These are phyloP conservation scores for Danio choprae DNA, from an alignment of 2,797 vertebrate species.

Conservation along the genomic window DNA sequence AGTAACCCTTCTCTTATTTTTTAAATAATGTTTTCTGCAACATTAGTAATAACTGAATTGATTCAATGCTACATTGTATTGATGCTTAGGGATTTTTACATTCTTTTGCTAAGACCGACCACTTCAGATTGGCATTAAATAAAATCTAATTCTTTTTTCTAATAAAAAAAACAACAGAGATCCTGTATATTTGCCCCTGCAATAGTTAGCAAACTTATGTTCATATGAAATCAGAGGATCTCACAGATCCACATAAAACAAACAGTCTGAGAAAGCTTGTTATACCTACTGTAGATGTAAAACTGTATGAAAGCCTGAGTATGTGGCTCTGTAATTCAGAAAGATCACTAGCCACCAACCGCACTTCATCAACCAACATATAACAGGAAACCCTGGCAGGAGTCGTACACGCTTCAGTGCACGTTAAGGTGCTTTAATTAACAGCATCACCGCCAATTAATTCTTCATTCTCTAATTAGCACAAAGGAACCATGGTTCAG, in stretches of 20 bases:
- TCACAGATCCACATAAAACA: conserved; percentile 30
- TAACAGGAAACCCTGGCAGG: conserved; percentile 22
- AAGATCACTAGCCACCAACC: conserved; percentile 36
- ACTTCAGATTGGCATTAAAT: no score
- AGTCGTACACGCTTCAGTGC: not conserved
- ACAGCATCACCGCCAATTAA: conserved; percentile 1
- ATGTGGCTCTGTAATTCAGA: conserved; percentile 48
- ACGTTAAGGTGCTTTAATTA: conserved; percentile 37
- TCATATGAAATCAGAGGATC: conserved; percentile 57
- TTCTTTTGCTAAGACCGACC: no score
- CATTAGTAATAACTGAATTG: no score
- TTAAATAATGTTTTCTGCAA: no score
- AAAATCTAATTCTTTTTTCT: no score
- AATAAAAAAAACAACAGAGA: no score
- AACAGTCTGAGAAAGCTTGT: conserved; percentile 50
- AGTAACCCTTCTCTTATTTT: no score
- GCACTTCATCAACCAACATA: conserved; percentile 26
- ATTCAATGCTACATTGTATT: no score
- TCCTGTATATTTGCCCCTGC: no score
- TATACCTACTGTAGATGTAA: conserved; percentile 36
- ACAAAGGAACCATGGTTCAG: conserved; percentile 20
- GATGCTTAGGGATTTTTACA: no score
- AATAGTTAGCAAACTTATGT: conserved; percentile 43
- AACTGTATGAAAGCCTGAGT: conserved; percentile 52
- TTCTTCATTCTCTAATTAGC: conserved; percentile 40